Conservation (phyloP, 2,797 vertebrate genomes). For the Anolis apletophallus region DNA sequence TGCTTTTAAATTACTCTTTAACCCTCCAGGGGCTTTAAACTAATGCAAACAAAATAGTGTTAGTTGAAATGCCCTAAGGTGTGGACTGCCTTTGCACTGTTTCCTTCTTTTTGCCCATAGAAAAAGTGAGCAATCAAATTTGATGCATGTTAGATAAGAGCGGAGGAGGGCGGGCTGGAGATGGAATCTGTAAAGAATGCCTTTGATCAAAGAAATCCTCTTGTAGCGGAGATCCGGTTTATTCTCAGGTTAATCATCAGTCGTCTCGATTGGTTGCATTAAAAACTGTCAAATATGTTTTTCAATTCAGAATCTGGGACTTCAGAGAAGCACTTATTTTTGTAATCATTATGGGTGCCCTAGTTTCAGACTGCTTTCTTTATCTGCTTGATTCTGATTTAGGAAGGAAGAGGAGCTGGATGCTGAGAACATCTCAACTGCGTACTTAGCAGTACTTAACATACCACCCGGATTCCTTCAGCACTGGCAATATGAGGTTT, state of each 20-base stretch:
- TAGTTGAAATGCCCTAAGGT: not conserved
- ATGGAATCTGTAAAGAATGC: constrained; percentile 27
- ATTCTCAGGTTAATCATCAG: constrained; percentile 62
- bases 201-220: constrained; percentile 65
- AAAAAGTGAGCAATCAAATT: constrained; percentile 40
- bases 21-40: constrained; percentile 14
- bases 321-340: constrained; percentile 61
- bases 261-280: constrained; percentile 57
- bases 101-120: constrained; percentile 27
- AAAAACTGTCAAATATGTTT: constrained; percentile 62
- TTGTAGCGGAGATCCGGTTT: constrained; percentile 59
- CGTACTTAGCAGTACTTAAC: not conserved
- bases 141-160: constrained; percentile 34
- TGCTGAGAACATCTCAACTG: not conserved
- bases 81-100: not conserved
- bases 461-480: not conserved
- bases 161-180: not conserved
- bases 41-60: constrained; percentile 27
- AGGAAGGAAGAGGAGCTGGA: not conserved
- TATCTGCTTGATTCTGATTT: not conserved
- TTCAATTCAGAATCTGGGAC: constrained; percentile 50
- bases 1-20: not conserved
- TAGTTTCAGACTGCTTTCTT: constrained; percentile 35
- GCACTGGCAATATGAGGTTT: not conserved
- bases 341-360: constrained; percentile 49